phyloP scores from a whole-genome alignment of 92 coral and sea anemone genomes.

The Actinostola sp. region DNA sequence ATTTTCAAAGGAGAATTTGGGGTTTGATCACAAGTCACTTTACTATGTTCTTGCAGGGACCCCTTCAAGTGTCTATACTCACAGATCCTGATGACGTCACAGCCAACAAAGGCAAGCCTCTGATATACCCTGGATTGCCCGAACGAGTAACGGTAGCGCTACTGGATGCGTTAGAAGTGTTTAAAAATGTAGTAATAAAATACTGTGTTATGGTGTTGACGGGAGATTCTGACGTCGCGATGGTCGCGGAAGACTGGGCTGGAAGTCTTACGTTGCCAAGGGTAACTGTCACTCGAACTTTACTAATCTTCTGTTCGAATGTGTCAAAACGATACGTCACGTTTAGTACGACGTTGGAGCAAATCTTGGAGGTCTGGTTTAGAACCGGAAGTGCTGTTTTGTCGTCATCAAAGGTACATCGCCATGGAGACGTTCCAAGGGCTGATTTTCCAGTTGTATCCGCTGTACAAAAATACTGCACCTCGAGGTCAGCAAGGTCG shows the following conservation, averaged over 20 bases:
- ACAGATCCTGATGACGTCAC: constrained; percentile 12
- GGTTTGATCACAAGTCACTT: too few species aligned
- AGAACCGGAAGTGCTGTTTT: constrained; percentile 70
- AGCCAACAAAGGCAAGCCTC: constrained; percentile 73
- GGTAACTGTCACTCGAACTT: constrained; percentile 60
- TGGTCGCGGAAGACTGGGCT: constrained; percentile 7
- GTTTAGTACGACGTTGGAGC: constrained; percentile 79
- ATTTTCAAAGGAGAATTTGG: too few species aligned
- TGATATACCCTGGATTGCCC: constrained; percentile 94
- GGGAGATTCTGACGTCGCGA: constrained; percentile 41
- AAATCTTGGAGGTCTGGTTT: constrained; percentile 59
- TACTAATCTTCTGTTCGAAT: constrained; percentile 66
- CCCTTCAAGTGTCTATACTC: too few species aligned
- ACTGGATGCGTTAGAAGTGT: constrained; percentile 37
- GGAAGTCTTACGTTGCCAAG: constrained; percentile 64
- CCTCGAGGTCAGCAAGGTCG: constrained; percentile 61
- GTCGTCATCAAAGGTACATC: constrained; percentile 87
- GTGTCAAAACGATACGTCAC: constrained; percentile 77
- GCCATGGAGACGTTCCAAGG: constrained; percentile 59
- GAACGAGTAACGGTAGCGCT: constrained; percentile 60
- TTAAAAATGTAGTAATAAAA: constrained; percentile 67
- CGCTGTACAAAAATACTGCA: constrained; percentile 73
- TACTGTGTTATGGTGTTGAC: constrained; percentile 62
- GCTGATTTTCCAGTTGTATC: constrained; percentile 35
- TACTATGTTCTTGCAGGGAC: too few species aligned